These are phyloP conservation scores for Rhabdornis inornatus DNA, from an alignment of 2,113 vertebrate genomes.

Conservation along the genomic window DNA sequence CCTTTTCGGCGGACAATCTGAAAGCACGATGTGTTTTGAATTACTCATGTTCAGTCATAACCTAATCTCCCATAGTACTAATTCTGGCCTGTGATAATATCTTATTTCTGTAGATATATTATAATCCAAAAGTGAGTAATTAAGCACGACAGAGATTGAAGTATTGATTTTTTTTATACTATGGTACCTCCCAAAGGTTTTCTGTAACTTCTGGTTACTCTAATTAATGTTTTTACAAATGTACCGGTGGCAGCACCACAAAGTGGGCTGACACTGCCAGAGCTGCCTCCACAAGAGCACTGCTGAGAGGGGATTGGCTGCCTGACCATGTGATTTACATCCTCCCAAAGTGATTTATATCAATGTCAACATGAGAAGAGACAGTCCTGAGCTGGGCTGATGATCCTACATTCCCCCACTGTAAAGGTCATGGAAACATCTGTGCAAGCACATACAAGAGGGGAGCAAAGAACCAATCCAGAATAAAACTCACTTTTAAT, in stretches of 20 bases:
- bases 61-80: background rate
- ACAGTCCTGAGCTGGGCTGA: background rate
- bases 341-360: fast-evolving
- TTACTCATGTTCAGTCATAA: background rate
- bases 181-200: background rate
- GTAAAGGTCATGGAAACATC: background rate
- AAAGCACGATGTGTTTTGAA: background rate
- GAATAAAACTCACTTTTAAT: background rate
- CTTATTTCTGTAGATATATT: background rate
- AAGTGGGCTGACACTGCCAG: background rate
- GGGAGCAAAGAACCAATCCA: background rate
- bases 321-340: too few species aligned
- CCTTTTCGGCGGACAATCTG: background rate
- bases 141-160: background rate
- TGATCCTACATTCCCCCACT: fast-evolving
- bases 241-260: fast-evolving
- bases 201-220: background rate
- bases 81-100: background rate
- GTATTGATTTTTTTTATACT: background rate
- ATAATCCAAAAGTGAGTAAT: background rate
- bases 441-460: fast-evolving
- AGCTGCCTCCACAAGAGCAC: background rate
- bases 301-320: background rate
- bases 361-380: fast-evolving
- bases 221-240: background rate